phyloP scores from a whole-genome alignment of 2,113 vertebrate genomes.

The Coregonus clupeaformis region DNA sequence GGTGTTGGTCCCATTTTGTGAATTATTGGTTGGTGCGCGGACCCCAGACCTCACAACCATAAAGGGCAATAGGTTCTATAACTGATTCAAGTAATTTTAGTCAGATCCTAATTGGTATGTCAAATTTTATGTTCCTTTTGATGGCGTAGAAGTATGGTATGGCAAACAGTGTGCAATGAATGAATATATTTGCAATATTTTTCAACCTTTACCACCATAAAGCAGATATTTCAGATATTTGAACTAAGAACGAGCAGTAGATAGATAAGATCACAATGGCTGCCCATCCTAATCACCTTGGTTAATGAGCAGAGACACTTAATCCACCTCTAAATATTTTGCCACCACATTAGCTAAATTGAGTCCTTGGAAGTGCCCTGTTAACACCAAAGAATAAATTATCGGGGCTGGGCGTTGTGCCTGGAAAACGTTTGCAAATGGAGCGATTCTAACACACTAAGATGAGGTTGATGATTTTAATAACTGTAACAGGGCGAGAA shows the following conservation, averaged over 20 bases:
- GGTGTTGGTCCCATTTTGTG: too few species aligned
- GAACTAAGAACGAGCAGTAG: background rate
- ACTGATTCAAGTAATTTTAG: too few species aligned
- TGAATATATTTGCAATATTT: background rate
- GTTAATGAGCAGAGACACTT: background rate
- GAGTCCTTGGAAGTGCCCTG: background rate
- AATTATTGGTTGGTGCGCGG: too few species aligned
- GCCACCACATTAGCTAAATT: conserved; percentile 12
- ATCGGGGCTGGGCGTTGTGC: background rate
- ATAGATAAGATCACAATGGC: background rate
- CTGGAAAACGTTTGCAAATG: conserved; percentile 12
- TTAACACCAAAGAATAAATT: background rate
- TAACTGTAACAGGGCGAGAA: background rate
- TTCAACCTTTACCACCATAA: background rate
- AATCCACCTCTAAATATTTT: conserved; percentile 11
- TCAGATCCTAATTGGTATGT: too few species aligned
- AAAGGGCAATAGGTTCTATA: too few species aligned
- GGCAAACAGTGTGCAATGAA: background rate
- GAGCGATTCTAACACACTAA: conserved; percentile 5
- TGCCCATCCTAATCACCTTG: background rate
- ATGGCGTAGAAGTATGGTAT: too few species aligned
- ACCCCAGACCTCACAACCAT: too few species aligned
- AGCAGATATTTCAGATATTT: background rate
- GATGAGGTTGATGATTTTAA: conserved; percentile 10
- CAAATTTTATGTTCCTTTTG: too few species aligned